phyloP scores from a whole-genome alignment of 1,140 invertebrate species.

The Yoshiicerus persimilis region DNA sequence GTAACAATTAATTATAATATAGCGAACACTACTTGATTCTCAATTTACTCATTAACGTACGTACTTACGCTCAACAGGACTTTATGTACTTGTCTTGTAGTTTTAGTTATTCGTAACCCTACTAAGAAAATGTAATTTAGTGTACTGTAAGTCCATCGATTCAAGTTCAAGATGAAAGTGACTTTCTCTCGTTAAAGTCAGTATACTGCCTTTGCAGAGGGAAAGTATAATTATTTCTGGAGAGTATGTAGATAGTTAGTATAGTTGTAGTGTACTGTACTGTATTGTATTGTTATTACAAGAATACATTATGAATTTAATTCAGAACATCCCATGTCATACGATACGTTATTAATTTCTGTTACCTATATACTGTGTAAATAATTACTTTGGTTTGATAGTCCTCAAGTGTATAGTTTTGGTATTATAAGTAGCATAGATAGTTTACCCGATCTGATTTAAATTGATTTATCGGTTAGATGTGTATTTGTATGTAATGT shows the following conservation, averaged over 20 bases:
- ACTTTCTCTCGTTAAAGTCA: background rate
- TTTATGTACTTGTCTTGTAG: background rate
- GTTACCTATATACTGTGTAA: background rate
- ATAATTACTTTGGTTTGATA: slow-evolving; percentile 17
- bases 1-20: slow-evolving; percentile 22
- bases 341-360: background rate
- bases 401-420: background rate
- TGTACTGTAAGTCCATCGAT: slow-evolving; percentile 4
- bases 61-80: background rate
- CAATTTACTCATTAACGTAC: slow-evolving; percentile 9
- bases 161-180: slow-evolving; percentile 20
- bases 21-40: slow-evolving; percentile 19
- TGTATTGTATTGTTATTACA: background rate
- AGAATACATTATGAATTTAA: slow-evolving; percentile 18
- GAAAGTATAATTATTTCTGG: background rate
- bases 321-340: slow-evolving; percentile 1
- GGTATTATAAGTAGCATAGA: background rate
- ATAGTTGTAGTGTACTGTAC: background rate
- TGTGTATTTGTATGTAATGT: slow-evolving; percentile 7
- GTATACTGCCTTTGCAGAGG: background rate
- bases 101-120: background rate
- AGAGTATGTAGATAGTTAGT: background rate
- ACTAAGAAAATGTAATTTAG: background rate
- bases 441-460: background rate
- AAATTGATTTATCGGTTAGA: background rate